Evolutionary conservation across 2,113 vertebrate genomes (phyloP).

Genomic region (Podiceps cristatus): DNA sequence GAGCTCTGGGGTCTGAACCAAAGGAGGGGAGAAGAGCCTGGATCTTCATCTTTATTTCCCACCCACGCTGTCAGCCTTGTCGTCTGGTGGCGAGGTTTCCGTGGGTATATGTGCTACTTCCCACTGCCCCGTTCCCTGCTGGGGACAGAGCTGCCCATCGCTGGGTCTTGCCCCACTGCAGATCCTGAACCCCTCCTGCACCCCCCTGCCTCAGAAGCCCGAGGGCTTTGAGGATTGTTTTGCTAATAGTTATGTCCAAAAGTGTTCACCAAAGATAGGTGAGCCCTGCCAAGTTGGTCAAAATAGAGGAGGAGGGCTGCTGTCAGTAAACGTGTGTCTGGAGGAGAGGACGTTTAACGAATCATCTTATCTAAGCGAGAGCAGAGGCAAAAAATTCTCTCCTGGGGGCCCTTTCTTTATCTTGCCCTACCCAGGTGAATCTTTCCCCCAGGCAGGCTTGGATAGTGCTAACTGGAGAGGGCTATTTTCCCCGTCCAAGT

Average conservation of each 20-base stretch:
- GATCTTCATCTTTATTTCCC: background rate
- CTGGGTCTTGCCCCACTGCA: background rate
- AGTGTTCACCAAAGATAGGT: conserved; percentile 14
- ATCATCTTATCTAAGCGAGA: conserved; percentile 14
- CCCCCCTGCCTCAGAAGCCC: background rate
- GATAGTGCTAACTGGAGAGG: conserved; percentile 3
- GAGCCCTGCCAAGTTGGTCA: background rate
- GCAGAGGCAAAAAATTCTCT: conserved; percentile 24
- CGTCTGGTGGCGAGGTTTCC: rapidly evolving
- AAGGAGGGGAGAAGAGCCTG: background rate
- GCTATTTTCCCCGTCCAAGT: background rate
- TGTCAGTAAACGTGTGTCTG: background rate
- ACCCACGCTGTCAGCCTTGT: rapidly evolving
- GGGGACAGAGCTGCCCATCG: background rate
- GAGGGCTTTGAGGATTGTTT: background rate
- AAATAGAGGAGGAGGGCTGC: background rate
- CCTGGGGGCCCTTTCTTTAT: conserved; percentile 25
- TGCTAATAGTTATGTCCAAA: background rate
- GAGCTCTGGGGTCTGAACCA: background rate
- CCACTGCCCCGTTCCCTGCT: rapidly evolving
- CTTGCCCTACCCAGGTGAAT: conserved; percentile 31
- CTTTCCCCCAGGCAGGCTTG: background rate
- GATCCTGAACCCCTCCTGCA: background rate
- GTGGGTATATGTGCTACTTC: background rate
- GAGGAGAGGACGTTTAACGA: conserved; percentile 6